Evolutionary conservation across 2,113 vertebrate species (phyloP).

Genomic region (Martes martes): DNA sequence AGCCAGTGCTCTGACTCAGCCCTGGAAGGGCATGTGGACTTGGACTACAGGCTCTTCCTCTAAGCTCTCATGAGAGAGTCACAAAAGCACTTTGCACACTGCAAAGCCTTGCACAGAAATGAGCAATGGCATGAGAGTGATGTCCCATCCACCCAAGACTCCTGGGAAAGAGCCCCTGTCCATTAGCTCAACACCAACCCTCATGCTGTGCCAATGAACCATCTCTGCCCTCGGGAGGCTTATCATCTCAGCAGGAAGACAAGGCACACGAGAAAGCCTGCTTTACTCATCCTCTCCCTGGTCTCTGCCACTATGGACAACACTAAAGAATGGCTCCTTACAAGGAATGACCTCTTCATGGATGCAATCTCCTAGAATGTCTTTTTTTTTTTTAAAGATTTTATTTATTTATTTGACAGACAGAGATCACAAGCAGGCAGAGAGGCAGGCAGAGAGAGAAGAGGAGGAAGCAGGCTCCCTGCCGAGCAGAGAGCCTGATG

Average conservation of each 20-base stretch:
- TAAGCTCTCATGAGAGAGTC: background rate
- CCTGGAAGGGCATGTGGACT: background rate
- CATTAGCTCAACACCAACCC: background rate
- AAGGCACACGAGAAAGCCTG: fast-evolving
- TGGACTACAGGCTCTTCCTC: background rate
- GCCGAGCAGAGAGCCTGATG: too few relatives aligned
- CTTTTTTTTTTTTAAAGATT: too few relatives aligned
- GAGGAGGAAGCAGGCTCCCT: too few relatives aligned
- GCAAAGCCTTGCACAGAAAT: background rate
- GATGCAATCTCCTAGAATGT: background rate
- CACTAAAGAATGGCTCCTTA: background rate
- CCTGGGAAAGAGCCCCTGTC: background rate
- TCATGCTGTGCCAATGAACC: background rate
- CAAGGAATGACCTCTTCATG: background rate
- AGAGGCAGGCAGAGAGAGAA: too few relatives aligned
- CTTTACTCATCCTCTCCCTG: background rate
- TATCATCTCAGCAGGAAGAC: background rate
- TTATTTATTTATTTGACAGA: too few relatives aligned
- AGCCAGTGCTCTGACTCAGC: background rate
- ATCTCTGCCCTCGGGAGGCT: background rate
- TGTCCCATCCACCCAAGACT: background rate
- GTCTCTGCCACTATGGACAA: background rate
- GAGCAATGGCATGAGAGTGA: background rate
- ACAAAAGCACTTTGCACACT: background rate
- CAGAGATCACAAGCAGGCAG: too few relatives aligned